Base-by-base conservation (phyloP, 1,140 invertebrate genomes). In the Drosophila hydei region DNA sequence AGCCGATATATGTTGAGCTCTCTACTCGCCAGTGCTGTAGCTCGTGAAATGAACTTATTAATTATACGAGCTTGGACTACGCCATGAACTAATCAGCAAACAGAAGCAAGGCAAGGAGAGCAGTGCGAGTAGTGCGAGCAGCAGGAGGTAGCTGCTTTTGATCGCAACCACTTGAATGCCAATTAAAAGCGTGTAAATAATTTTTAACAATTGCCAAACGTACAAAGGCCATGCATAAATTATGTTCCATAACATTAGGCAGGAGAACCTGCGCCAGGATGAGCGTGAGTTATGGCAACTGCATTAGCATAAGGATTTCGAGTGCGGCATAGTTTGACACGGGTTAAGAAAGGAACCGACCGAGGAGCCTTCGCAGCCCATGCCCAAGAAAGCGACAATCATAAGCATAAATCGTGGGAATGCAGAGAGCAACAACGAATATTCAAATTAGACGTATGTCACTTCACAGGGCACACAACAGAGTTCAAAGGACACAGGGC, bases 181-280 rank as follows among this genome's bases (percentile, higher is more conserved):
- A 87, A 87, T 87, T 87, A 87, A 87, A 88, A 87, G 67, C 76
- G 83, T 87, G 81, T 87, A 87, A 87, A 87, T 87, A 88, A 88
- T 72, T 88, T 87, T 77, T 60, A 81, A 88, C 81, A 87, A 87
- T 87, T 88, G 73, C 65, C 58, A 50, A 62, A 56, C 81, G 75
- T 54, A 85, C 81, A 87, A 87, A 70, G 59, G 74, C 38, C 30
- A 19, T 61, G 71, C 58, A 72, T 87, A 77, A 63, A 77, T 77
- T 74, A 72, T 43, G 27, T 61, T 52, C 3, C 30, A 60, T 60
- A 43, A 33, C 30, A 59, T 56, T 48, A 18, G 62, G 33, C 30
- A 48, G 63, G 52, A 56, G 48, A 33, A 83, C 79, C 79, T 78
- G 79, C 77, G 73, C 59, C 60, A 64, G 79, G 56, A 63, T 47